phyloP scores from a whole-genome alignment of 2,888 invertebrate genomes.

The Hemaris fuciformis region DNA sequence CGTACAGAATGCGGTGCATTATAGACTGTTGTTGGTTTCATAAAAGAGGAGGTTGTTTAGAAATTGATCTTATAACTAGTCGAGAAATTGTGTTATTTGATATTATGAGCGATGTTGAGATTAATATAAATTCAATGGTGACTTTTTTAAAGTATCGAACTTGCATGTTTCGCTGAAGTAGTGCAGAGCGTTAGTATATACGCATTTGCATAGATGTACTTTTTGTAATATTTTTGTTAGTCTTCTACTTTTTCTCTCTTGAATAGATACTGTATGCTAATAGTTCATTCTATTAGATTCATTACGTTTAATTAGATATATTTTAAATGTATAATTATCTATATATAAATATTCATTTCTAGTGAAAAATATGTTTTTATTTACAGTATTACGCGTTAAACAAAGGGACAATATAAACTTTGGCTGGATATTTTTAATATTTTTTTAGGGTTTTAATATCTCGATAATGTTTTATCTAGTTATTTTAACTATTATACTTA shows the following conservation, averaged over 20 bases:
- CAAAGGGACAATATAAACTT: neutral
- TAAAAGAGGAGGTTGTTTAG: neutral
- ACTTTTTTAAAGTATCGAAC: neutral
- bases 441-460: neutral
- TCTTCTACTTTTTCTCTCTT: too few species aligned
- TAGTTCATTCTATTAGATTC: too few species aligned
- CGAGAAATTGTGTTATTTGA: neutral
- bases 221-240: too few species aligned
- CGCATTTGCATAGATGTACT: too few species aligned
- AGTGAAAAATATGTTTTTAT: too few species aligned
- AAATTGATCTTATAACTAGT: neutral
- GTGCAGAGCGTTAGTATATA: neutral
- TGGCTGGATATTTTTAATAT: neutral
- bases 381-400: neutral
- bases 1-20: conserved; percentile 77
- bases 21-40: conserved; percentile 34
- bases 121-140: neutral
- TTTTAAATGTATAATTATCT: neutral
- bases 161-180: neutral
- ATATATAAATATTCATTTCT: too few species aligned
- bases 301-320: too few species aligned
- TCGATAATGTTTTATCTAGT: too few species aligned
- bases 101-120: neutral
- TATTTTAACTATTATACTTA: neutral
- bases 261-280: too few species aligned